phyloP scores from a whole-genome alignment of 2,888 invertebrate genomes.

The Biston betularia region DNA sequence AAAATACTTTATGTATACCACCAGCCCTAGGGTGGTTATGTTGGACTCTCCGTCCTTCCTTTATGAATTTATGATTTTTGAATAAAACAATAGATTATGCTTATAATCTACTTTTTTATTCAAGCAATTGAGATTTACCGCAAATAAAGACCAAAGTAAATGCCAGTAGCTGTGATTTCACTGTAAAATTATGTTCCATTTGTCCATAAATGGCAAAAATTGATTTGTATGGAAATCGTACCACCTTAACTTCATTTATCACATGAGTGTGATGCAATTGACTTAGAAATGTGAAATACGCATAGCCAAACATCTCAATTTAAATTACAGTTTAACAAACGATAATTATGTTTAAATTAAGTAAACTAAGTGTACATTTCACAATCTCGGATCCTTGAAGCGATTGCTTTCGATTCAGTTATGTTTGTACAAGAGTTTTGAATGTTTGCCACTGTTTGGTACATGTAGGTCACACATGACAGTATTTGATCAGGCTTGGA shows the following conservation, averaged over 20 bases:
- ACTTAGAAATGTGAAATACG: neutral
- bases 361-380: constrained; percentile 8
- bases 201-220: too few species aligned
- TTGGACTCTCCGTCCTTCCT: too few species aligned
- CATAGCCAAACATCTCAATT: neutral
- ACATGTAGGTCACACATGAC: constrained; percentile 10
- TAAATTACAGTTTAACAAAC: constrained; percentile 3
- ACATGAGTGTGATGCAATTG: neutral
- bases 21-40: too few species aligned
- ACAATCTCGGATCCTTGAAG: constrained; percentile 9
- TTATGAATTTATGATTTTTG: too few species aligned
- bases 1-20: too few species aligned
- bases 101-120: too few species aligned
- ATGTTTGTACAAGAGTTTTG: constrained; percentile 10
- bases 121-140: too few species aligned
- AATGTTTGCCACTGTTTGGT: constrained; percentile 12
- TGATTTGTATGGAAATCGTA: too few species aligned
- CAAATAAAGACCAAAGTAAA: too few species aligned
- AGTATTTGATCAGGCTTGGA: constrained; percentile 11
- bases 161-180: too few species aligned
- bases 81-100: too few species aligned
- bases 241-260: neutral
- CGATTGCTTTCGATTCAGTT: constrained; percentile 10
- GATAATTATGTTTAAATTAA: constrained; percentile 9
- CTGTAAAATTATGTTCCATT: too few species aligned